Conservation (phyloP, 2,797 vertebrate genomes). For the Sebastes itinus region DNA sequence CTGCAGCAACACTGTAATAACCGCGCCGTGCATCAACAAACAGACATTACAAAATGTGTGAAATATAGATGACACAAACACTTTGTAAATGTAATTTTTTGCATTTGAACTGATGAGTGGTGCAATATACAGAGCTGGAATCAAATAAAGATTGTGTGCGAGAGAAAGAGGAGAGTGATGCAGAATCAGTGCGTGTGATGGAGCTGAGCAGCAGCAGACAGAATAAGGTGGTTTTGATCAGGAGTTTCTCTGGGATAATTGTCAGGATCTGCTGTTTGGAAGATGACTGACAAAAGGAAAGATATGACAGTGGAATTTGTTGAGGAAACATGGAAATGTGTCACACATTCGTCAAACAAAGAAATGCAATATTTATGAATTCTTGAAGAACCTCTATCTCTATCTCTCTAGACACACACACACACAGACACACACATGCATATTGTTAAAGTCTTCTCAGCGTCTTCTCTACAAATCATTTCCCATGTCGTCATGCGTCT, state of each 20-base stretch:
- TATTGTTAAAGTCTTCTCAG: slow-evolving; percentile 53
- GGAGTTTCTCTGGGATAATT: slow-evolving; percentile 80
- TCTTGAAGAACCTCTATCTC: slow-evolving; percentile 60
- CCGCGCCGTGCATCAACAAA: slow-evolving; percentile 52
- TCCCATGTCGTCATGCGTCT: slow-evolving; percentile 65
- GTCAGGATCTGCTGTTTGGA: slow-evolving; percentile 79
- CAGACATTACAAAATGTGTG: slow-evolving; percentile 51
- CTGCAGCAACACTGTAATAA: slow-evolving; percentile 45
- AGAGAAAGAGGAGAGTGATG: slow-evolving; percentile 35
- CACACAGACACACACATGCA: slow-evolving; percentile 32
- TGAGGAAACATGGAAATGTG: slow-evolving; percentile 82
- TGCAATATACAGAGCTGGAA: slow-evolving; percentile 50
- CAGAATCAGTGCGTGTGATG: slow-evolving; percentile 50
- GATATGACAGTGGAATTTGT: slow-evolving; percentile 80
- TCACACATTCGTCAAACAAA: slow-evolving; percentile 81
- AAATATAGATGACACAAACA: slow-evolving; percentile 64
- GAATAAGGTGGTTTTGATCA: slow-evolving; percentile 79
- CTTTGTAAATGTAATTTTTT: slow-evolving; percentile 68
- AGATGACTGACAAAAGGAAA: slow-evolving; percentile 80
- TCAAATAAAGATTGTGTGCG: slow-evolving; percentile 54
- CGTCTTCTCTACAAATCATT: slow-evolving; percentile 61
- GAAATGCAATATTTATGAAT: slow-evolving; percentile 81
- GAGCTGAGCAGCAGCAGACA: slow-evolving; percentile 67
- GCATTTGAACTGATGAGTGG: slow-evolving; percentile 72
- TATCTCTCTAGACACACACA: not conserved